These are phyloP conservation scores for Leptinotarsa defecta DNA, from an alignment of 1,140 invertebrate species.

Conservation along the genomic window DNA sequence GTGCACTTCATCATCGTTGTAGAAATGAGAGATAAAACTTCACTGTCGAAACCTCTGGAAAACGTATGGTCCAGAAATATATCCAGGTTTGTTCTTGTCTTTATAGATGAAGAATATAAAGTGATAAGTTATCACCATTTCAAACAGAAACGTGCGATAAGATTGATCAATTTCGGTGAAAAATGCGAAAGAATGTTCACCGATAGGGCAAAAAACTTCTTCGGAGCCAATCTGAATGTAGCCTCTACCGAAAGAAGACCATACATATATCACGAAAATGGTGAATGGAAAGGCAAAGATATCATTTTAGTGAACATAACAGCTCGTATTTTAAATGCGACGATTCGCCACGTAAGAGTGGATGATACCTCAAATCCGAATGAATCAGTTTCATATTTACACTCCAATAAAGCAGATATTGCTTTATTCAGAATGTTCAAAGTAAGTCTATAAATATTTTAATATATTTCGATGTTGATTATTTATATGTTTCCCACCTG, in stretches of 20 bases:
- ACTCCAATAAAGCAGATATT: neutral
- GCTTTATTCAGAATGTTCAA: neutral
- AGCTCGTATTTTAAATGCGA: neutral
- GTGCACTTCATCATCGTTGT: slow-evolving; percentile 4
- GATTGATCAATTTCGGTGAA: neutral
- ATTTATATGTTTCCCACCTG: no score
- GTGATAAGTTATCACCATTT: neutral
- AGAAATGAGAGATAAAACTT: neutral
- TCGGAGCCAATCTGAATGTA: neutral
- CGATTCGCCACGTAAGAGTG: neutral
- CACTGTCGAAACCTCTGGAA: neutral
- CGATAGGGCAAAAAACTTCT: neutral
- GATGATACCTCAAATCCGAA: neutral
- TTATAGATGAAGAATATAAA: neutral
- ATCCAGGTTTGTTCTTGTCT: neutral
- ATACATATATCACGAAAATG: neutral
- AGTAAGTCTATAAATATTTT: neutral
- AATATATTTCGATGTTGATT: no score
- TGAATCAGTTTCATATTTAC: neutral
- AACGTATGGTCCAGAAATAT: slow-evolving; percentile 1
- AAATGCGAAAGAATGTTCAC: neutral
- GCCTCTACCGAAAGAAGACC: neutral
- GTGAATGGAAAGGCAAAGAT: slow-evolving; percentile 4
- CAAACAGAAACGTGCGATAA: neutral
- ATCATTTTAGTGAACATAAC: neutral